These are phyloP conservation scores for Leptinotarsa defecta DNA, from an alignment of 1,140 invertebrate species.

Conservation along the genomic window DNA sequence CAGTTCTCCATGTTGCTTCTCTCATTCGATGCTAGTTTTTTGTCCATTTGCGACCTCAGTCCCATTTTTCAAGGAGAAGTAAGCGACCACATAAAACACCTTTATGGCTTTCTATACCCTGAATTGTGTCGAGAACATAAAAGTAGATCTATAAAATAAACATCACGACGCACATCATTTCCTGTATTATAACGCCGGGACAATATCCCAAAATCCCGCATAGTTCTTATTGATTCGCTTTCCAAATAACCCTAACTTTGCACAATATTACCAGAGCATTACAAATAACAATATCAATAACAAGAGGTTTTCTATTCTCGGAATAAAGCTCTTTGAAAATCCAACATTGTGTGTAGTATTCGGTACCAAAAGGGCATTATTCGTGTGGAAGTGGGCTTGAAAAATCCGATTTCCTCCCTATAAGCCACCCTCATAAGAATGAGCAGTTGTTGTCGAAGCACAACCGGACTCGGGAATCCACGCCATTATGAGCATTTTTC, in stretches of 20 bases:
- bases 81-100: constrained; percentile 1
- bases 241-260: constrained; percentile 29
- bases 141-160: constrained; percentile 23
- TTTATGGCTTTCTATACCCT: not conserved
- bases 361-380: constrained; percentile 53
- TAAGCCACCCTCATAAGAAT: constrained; percentile 49
- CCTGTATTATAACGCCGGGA: constrained; percentile 8
- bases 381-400: constrained; percentile 54
- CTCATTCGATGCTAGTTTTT: no score
- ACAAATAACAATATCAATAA: constrained; percentile 35
- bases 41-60: no score
- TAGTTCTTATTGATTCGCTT: constrained; percentile 20
- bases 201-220: constrained; percentile 17
- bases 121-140: not conserved
- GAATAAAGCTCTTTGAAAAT: constrained; percentile 37
- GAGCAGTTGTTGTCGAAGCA: constrained; percentile 37
- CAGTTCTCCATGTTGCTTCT: no score
- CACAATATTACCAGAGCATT: constrained; percentile 30
- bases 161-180: constrained; percentile 11
- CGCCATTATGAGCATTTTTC: constrained; percentile 26
- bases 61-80: no score
- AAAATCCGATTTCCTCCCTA: constrained; percentile 54
- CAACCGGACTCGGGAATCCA: constrained; percentile 27
- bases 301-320: constrained; percentile 34
- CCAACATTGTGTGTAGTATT: constrained; percentile 36